phyloP scores from a whole-genome alignment of 1,140 invertebrate species.

The Hydropsyche tenuis region DNA sequence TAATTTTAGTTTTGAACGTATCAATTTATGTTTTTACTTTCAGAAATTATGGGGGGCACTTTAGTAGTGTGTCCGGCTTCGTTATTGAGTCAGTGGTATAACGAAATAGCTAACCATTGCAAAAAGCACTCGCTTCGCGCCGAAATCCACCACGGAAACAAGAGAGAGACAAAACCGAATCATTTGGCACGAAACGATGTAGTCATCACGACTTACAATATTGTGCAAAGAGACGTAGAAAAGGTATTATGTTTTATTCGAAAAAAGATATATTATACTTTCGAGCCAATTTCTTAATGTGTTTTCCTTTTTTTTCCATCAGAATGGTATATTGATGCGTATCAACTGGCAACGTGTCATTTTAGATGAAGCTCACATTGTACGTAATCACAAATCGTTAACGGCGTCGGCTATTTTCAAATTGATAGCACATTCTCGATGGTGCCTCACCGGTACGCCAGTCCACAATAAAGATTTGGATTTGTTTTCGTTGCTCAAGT shows the following conservation, averaged over 20 bases:
- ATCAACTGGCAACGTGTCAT: slow-evolving; percentile 86
- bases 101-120: slow-evolving; percentile 76
- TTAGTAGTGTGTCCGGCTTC: slow-evolving; percentile 90
- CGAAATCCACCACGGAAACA: slow-evolving; percentile 81
- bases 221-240: slow-evolving; percentile 65
- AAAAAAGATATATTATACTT: too few species aligned
- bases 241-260: slow-evolving; percentile 26
- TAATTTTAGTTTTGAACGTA: neutral
- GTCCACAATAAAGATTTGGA: slow-evolving; percentile 94
- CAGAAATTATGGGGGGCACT: slow-evolving; percentile 70
- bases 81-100: slow-evolving; percentile 84
- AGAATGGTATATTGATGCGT: slow-evolving; percentile 65
- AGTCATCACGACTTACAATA: slow-evolving; percentile 81
- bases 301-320: slow-evolving; percentile 17
- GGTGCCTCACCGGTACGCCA: slow-evolving; percentile 93
- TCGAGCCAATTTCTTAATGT: too few species aligned
- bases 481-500: slow-evolving; percentile 87
- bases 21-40: slow-evolving; percentile 3
- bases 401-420: slow-evolving; percentile 74
- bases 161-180: slow-evolving; percentile 70
- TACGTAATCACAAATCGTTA: slow-evolving; percentile 85
- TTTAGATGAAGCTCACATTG: slow-evolving; percentile 91
- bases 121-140: slow-evolving; percentile 68
- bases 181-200: slow-evolving; percentile 70
- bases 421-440: slow-evolving; percentile 70